Evolutionary conservation across 2,113 vertebrate genomes (phyloP), one percentile per base, ranked within the genome.

Genomic region (Scolopax mira): DNA sequence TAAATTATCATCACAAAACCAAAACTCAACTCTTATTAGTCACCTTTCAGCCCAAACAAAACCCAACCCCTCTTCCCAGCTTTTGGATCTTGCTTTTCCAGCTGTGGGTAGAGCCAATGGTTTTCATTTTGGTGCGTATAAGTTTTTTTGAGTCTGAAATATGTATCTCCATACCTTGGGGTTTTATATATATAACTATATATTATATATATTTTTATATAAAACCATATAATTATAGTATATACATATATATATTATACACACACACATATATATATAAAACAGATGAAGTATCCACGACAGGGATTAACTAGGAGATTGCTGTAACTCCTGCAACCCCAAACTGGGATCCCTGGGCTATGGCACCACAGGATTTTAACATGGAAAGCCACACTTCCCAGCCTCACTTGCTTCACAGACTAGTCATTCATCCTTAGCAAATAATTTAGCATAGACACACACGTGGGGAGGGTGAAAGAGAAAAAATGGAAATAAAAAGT

Each of bases 1-100:
- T 46, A 22, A 46, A 46, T 21, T 21, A 46, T 21, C 5, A 21
- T 46, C n/a, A 37, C n/a, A 61, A 14, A 24, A 17, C 33, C n/a
- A 24, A 25, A 95, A 93, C 92, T 87, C 81, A 24, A 62, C 87
- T 90, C 90, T 52, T 12, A 49, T 97, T 94, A 96, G 90, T 97
- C 94, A 95, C 80, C 8, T 15, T 21, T 90, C 71, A 88, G 88
- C 88, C 90, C 72, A 73, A 95, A 74, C 65, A 83, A 89, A 96
- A 88, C 90, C 94, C 94, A 95, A 6, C 92, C 95, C 95, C 79
- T 95, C 75, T 57, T 85, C 58, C 39, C 37, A 3, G 81, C 33
- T 79, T 94, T 73, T 23, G 71, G 85, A 97, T 75, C 96, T 83
- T 0, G 37, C 88, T 93, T 90, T 93, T 97, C 96, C 92, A 96